Evolutionary conservation across 2,888 invertebrate species (phyloP), one percentile per base, ranked within the genome.

Genomic region (Dasypogon diadema): DNA sequence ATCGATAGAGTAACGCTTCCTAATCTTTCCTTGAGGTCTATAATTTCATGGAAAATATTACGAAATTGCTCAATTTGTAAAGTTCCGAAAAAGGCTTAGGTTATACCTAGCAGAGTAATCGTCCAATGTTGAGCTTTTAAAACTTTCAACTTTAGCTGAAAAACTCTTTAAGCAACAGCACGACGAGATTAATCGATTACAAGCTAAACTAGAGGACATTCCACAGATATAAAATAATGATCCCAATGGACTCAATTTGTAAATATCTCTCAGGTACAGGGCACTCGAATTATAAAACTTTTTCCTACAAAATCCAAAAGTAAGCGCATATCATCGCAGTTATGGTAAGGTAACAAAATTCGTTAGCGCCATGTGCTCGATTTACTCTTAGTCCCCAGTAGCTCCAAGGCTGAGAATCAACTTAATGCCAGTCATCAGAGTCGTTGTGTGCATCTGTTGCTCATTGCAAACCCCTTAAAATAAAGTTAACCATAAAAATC

Each of bases 401-500:
- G 30, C 30, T 26, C 34, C 60, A 26, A n/a, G n/a, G n/a, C n/a
- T n/a, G n/a, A n/a, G n/a, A n/a, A 42, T 63, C 63, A 63, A 37
- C 37, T 37, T 63, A 37, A 63, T 63, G 63, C 63, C 63, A 63
- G 63, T 63, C 63, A 63, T 63, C 68, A 26, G 46, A 74, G 60
- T 60, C 74, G 58, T 74, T 74, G 24, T 63, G 14, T 63, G 56
- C 74, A 74, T 74, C 74, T 74, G 74, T 74, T 74, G 74, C 74
- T 74, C 74, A 74, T 74, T 74, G 74, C 74, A 74, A 74, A 74
- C 34, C 63, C 34, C 74, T 74, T 60, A 74, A 74, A 74, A 74
- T 74, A 74, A 74, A 74, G 74, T 74, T 74, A 63, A 74, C 74
- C 74, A 74, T 74, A 74, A 74, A 74, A 74, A 74, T 74, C 74